These are phyloP conservation scores for Sebastes fasciatus DNA, from an alignment of 2,113 vertebrate species.

Conservation along the genomic window DNA sequence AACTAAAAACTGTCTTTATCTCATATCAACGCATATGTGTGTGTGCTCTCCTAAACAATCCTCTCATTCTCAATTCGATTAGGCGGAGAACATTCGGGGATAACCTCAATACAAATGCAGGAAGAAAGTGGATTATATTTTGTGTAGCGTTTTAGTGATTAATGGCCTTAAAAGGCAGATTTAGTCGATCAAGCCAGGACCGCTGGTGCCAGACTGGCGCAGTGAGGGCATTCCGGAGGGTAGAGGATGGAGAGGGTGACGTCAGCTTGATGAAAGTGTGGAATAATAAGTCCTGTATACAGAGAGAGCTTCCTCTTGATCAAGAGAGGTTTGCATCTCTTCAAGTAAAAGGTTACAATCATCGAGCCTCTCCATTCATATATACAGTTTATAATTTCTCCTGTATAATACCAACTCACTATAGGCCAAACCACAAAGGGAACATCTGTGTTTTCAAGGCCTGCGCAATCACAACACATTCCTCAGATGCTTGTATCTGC, in stretches of 20 bases:
- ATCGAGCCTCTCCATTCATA: constrained; percentile 11
- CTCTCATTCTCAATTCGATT: constrained; percentile 59
- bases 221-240: constrained; percentile 9
- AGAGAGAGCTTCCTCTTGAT: background rate
- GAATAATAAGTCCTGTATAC: constrained; percentile 18
- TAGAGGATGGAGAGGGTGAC: constrained; percentile 20
- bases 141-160: constrained; percentile 56
- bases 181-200: constrained; percentile 36
- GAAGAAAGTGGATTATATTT: constrained; percentile 71
- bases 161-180: constrained; percentile 51
- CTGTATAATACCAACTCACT: constrained; percentile 32
- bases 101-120: constrained; percentile 63
- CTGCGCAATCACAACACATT: constrained; percentile 78
- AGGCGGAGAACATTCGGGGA: constrained; percentile 31
- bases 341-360: constrained; percentile 4
- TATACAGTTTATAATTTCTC: constrained; percentile 24
- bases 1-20: constrained; percentile 14
- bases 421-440: constrained; percentile 60
- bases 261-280: constrained; percentile 32
- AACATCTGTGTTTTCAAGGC: constrained; percentile 69
- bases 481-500: constrained; percentile 73
- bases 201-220: constrained; percentile 61
- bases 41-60: constrained; percentile 10
- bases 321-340: background rate
- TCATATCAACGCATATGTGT: background rate